Evolutionary conservation across 2,113 vertebrate species (phyloP).

Genomic region (Parus major): DNA sequence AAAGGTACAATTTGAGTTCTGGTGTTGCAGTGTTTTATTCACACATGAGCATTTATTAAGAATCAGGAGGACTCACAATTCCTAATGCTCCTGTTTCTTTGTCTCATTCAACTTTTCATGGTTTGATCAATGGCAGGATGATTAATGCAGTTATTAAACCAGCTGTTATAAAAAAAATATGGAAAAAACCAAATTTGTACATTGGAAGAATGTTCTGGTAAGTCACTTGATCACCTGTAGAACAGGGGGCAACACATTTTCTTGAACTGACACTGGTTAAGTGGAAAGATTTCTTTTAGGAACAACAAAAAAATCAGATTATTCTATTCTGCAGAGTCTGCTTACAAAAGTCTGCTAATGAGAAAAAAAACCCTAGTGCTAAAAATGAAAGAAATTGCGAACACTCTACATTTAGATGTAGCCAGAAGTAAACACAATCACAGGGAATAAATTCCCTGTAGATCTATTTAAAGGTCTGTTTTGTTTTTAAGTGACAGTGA

Average conservation of each 20-base stretch:
- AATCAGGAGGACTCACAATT: neutral
- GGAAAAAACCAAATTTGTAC: neutral
- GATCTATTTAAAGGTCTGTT: neutral
- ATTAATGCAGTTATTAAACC: neutral
- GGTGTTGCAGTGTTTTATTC: neutral
- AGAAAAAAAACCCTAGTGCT: neutral
- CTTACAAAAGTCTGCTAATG: neutral
- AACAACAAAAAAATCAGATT: neutral
- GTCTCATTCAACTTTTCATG: neutral
- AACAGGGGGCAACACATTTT: neutral
- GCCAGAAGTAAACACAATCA: neutral
- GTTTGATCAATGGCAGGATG: neutral
- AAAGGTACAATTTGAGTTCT: neutral
- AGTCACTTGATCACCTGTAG: neutral
- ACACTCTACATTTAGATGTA: fast-evolving
- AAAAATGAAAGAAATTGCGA: neutral
- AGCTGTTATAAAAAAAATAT: neutral
- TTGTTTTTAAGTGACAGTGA: neutral
- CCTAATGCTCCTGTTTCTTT: neutral
- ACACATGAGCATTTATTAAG: neutral
- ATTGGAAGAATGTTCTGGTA: neutral
- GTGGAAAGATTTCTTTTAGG: neutral
- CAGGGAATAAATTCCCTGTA: neutral
- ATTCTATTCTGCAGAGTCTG: neutral
- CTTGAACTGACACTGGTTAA: neutral